Base-by-base conservation (phyloP, 2,888 invertebrate species). In the Eupeodes luniger region DNA sequence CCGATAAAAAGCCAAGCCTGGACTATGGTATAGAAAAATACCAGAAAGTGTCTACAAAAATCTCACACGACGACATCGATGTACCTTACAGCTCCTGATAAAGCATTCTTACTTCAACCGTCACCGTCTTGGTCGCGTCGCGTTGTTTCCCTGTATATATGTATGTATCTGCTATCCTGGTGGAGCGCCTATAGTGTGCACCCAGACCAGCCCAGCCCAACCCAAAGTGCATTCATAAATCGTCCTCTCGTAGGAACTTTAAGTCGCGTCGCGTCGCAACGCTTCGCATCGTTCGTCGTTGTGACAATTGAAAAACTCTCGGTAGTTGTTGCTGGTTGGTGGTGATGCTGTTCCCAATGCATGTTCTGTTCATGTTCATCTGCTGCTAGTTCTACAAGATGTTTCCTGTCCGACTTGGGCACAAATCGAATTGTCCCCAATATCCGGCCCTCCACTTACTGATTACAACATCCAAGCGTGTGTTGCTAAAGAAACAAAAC, bases 361-460 rank as follows among this genome's bases (percentile, higher is more conserved):
- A 88, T 88, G 81, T 85, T 88, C 67, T 88, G 85, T 51, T 85
- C 78, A 85, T 88, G 85, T 88, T 88, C 88, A 88, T 88, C 85
- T 88, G 85, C 74, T 85, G 85, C 89, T 89, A 91, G 93, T 93
- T 93, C 92, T 92, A 93, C 93, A 93, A 92, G 92, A 92, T 93
- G 93, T 93, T 93, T 93, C 93, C 93, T 93, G 93, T 93, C 93
- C 91, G 69, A 85, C 55, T 80, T 67, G 75, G 69, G 85, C 88
- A 88, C 92, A 91, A 92, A 92, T 93, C 92, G 93, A 92, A 93
- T 93, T 92, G 92, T 92, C 92, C 92, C 91, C 93, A 93, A 93
- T 93, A 92, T 91, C 91, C 91, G 91, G 90, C 88, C 89, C 78
- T 69, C 72, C 53, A 83, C 86, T 79, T 74, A 85, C 85, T 88